phyloP scores from a whole-genome alignment of 2,888 invertebrate species.

The Anoplius nigerrimus region DNA sequence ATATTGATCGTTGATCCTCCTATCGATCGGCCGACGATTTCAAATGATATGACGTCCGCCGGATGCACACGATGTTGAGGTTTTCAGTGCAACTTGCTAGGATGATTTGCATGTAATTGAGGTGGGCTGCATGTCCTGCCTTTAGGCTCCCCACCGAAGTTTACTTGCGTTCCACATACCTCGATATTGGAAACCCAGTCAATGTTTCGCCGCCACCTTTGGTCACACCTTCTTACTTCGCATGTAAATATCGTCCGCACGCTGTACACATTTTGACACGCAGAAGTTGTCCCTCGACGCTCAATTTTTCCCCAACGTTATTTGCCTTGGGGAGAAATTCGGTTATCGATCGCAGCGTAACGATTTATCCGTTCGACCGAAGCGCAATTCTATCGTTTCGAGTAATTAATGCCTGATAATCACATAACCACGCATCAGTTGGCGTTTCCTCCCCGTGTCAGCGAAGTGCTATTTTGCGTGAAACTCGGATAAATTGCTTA shows the following conservation, averaged over 20 bases:
- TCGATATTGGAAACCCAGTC: slow-evolving; percentile 45
- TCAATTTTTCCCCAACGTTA: no score
- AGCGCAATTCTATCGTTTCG: no score
- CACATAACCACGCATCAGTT: no score
- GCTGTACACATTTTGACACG: no score
- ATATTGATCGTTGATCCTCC: no score
- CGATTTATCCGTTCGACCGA: not conserved
- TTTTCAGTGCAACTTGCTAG: slow-evolving; percentile 48
- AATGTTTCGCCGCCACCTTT: slow-evolving; percentile 14
- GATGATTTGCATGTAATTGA: slow-evolving; percentile 66
- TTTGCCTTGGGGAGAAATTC: no score
- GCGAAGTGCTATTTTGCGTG: no score
- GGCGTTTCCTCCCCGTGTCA: no score
- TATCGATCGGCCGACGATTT: no score
- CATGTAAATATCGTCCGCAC: not conserved
- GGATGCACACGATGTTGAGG: slow-evolving; percentile 42
- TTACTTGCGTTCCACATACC: slow-evolving; percentile 45
- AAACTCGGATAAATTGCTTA: no score
- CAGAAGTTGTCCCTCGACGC: no score
- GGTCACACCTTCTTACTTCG: slow-evolving; percentile 9
- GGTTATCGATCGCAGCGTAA: not conserved
- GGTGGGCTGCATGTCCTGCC: slow-evolving; percentile 43
- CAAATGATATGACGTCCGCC: not conserved
- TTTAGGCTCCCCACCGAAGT: slow-evolving; percentile 28
- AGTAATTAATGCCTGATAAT: no score